Evolutionary conservation across 2,113 vertebrate genomes (phyloP).

Genomic region (Bufo gargarizans): DNA sequence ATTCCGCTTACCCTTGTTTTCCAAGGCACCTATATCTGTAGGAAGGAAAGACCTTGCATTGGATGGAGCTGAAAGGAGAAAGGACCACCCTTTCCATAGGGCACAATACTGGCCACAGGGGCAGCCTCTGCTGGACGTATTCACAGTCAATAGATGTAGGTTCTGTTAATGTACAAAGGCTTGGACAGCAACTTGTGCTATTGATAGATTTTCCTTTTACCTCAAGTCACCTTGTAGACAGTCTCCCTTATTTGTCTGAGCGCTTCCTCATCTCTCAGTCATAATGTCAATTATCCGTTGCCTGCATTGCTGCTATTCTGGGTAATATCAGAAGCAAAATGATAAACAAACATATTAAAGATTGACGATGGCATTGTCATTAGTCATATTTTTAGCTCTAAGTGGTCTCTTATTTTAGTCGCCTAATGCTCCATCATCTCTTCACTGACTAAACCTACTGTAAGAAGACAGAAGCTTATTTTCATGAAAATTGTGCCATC

Average conservation of each 20-base stretch:
- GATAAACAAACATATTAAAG: constrained; percentile 48
- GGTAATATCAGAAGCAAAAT: constrained; percentile 32
- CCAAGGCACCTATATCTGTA: too few relatives aligned
- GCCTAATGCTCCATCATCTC: background rate
- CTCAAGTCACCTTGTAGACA: background rate
- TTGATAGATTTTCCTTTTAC: background rate
- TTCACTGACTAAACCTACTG: background rate
- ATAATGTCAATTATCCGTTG: constrained; percentile 5
- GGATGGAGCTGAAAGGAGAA: too few relatives aligned
- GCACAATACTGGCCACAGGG: too few relatives aligned
- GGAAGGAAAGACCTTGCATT: too few relatives aligned
- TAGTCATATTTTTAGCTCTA: constrained; percentile 43
- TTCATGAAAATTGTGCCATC: background rate
- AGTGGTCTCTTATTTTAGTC: background rate
- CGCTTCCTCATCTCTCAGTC: background rate
- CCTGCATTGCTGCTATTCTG: constrained; percentile 24
- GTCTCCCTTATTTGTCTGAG: background rate
- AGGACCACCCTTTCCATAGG: too few relatives aligned
- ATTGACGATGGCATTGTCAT: constrained; percentile 18
- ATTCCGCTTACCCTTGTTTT: too few relatives aligned
- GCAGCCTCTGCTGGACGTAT: too few relatives aligned
- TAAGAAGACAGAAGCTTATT: background rate
- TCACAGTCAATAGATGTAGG: too few relatives aligned
- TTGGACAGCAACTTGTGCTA: background rate
- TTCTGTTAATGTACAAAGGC: too few relatives aligned